phyloP scores from a whole-genome alignment of 2,113 vertebrate genomes.

The Brachypodius melanocephalos region DNA sequence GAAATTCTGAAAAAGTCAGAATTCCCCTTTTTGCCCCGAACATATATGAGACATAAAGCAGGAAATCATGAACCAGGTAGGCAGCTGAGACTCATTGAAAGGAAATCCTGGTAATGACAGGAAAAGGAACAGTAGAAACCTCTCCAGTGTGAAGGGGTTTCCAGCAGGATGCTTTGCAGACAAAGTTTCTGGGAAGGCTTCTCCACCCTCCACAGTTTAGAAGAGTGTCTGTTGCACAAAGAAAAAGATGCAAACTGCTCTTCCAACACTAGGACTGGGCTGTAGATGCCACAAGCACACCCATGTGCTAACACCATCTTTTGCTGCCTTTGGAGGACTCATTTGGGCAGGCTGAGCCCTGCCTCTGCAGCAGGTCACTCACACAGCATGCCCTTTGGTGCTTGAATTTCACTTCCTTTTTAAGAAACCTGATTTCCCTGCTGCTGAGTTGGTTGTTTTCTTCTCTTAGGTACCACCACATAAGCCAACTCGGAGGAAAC shows the following conservation, averaged over 20 bases:
- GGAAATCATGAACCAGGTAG: not conserved
- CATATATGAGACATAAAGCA: not conserved
- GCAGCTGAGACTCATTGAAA: not conserved
- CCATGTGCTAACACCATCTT: not conserved
- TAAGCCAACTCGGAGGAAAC: slow-evolving; percentile 77
- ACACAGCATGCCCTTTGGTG: not conserved
- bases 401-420: slow-evolving; percentile 32
- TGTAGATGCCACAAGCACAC: not conserved
- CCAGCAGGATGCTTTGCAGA: not conserved
- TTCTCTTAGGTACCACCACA: slow-evolving; percentile 69
- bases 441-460: slow-evolving; percentile 36
- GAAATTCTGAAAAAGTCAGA: not conserved
- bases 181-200: not conserved
- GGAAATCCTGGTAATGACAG: not conserved
- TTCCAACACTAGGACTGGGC: not conserved
- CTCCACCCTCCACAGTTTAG: not conserved
- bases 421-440: not conserved
- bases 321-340: not conserved
- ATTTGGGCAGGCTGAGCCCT: not conserved
- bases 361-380: not conserved
- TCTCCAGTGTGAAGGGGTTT: not conserved
- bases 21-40: not conserved
- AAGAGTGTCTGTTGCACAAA: not conserved
- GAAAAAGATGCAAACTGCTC: not conserved
- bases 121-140: not conserved